Conservation (phyloP, 2,888 invertebrate species). For the Erebia palarica region DNA sequence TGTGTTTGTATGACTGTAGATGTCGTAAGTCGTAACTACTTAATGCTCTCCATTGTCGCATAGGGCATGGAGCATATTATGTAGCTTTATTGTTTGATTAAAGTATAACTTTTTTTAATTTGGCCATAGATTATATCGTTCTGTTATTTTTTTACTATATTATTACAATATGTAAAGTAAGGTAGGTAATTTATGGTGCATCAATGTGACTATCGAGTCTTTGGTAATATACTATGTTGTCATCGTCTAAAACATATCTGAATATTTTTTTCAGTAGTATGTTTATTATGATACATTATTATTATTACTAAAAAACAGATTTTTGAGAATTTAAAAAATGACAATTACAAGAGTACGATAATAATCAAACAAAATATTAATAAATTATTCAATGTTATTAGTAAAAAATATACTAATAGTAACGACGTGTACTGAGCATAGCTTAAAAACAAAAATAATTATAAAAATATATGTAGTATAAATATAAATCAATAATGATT, state of each 20-base stretch:
- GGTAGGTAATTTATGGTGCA: too few relatives aligned
- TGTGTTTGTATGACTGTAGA: conserved; percentile 13
- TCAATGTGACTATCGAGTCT: too few relatives aligned
- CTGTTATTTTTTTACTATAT: too few relatives aligned
- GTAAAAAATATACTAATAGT: not conserved
- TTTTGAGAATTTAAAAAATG: too few relatives aligned
- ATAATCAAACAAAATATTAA: not conserved
- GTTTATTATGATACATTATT: too few relatives aligned
- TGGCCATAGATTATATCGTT: too few relatives aligned
- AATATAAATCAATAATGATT: conserved; percentile 10
- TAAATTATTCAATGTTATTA: conserved; percentile 10
- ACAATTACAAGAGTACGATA: not conserved
- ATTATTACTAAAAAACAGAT: too few relatives aligned
- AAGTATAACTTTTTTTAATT: not conserved
- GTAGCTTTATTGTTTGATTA: not conserved
- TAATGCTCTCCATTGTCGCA: not conserved
- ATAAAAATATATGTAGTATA: conserved; percentile 12
- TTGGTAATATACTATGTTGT: too few relatives aligned
- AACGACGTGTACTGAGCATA: conserved; percentile 48
- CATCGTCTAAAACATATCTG: too few relatives aligned
- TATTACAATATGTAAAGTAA: too few relatives aligned
- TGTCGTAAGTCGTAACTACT: not conserved
- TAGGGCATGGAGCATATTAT: not conserved
- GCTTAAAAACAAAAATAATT: conserved; percentile 12
- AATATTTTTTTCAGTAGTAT: too few relatives aligned